Base-by-base conservation (phyloP, 1,140 invertebrate genomes). In the Macrostomum lignano region DNA sequence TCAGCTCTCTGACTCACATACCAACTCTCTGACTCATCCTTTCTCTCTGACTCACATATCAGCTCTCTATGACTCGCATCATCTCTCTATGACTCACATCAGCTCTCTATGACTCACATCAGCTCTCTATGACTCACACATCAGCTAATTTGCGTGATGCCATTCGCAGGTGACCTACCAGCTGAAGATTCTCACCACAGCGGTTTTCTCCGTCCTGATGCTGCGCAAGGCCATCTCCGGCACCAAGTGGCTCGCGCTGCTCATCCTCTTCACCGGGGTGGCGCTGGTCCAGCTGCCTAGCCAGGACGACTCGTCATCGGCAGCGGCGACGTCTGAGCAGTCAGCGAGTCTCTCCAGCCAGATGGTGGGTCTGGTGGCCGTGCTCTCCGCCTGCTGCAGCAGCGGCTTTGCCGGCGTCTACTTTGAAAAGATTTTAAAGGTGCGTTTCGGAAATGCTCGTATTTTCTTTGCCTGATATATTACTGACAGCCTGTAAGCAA, bases 371-470 rank as follows among this genome's bases (percentile, higher is more conserved):
- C 72, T 96, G 45, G 48, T 68, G 30, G 72, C 82, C 6, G 84
- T 86, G 2, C 48, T 96, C 2, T 64, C 68, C 11, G 82, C 88
- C 3, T 91, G 82, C 53, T 69, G 81, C 38, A 64, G 93, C 24
- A 93, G 82, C 21, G 91, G 91, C 3, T 94, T 94, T 62, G 84
- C 86, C 11, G 91, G 91, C 15, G 82, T 96, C 40, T 98, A 91
- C 52, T 94, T 96, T 60, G 91, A 98, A 55, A 96, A 96, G 64
- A 88, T 98, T n/a, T n/a, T n/a, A n/a, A n/a, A n/a, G n/a, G n/a
- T n/a, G n/a, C n/a, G n/a, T n/a, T n/a, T n/a, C n/a, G n/a, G n/a
- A n/a, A n/a, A n/a, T n/a, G n/a, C n/a, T n/a, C n/a, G n/a, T n/a
- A n/a, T n/a, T n/a, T n/a, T n/a, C n/a, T n/a, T n/a, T n/a, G n/a